Base-by-base conservation (phyloP, 1,140 invertebrate species). In the Euura saliciscinereae region DNA sequence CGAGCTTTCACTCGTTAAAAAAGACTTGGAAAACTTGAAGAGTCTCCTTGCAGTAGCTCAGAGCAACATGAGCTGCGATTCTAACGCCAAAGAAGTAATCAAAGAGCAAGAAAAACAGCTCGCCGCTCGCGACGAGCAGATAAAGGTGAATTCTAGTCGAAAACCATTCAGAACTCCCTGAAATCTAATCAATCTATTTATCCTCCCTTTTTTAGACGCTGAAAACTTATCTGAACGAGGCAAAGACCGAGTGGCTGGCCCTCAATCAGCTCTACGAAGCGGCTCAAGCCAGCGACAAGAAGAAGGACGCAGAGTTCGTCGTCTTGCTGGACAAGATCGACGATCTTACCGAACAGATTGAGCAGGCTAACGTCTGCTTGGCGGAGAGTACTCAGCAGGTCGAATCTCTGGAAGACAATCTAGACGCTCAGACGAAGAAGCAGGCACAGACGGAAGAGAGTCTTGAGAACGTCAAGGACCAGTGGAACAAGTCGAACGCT, bases 151-250 rank as follows among this genome's bases (percentile, higher is more conserved):
- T 64, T 2, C 10, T 45, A 46, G 72, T 66, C 4, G 45, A 42
- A 6, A 64, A 70, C 66, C 28, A 28, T 28, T 1, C 28, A 28
- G 28, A 28, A 28, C 0, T 28, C 1, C 28, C 28, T 28, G 1
- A 28, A 28, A 28, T 28, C 28, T 28, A 28, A 28, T 28, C 28
- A 28, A 28, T 28, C 43, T 68, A n/a, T 68, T 70, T 73, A 75
- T 71, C 59, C 64, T 74, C 68, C 6, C 51, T 45, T 45, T 2
- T 80, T 68, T 68, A 86, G 80, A 83, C 80, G 59, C 69, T 86
- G 0, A 87, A 82, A 78, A 44, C 76, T 6, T 78, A 85, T 45
- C 74, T 87, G 5, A 83, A 87, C 71, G 84, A 86, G 71, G 86
- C 86, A 0, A 85, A 86, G 74, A 74, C 83, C 59, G 86, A 87